Conservation (phyloP, 37 sponge, comb jelly and placozoan genomes). For the Axinella damicornis region DNA sequence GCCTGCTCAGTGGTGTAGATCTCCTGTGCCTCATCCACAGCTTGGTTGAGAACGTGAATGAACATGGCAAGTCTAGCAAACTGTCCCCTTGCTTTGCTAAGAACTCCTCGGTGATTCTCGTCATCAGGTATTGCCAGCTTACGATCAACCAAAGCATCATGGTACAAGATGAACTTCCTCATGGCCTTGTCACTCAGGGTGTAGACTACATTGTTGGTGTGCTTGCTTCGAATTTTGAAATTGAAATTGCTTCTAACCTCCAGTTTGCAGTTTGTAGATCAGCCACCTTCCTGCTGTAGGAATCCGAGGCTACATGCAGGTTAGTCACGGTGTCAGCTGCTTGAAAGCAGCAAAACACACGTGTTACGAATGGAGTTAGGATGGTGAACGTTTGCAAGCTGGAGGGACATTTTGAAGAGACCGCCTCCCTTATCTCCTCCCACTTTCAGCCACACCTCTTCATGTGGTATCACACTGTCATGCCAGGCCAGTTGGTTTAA, state of each 20-base stretch:
- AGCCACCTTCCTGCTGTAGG: neutral
- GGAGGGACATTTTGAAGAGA: slow-evolving; percentile 42
- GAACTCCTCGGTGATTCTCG: slow-evolving; percentile 3
- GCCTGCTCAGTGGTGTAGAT: too few species aligned
- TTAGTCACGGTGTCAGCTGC: slow-evolving; percentile 29
- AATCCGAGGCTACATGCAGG: slow-evolving; percentile 26
- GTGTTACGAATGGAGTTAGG: slow-evolving; percentile 37
- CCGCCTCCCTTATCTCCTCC: slow-evolving; percentile 57
- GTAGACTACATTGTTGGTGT: neutral
- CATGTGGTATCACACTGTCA: slow-evolving; percentile 28
- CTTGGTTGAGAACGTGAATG: too few species aligned
- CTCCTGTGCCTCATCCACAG: too few species aligned
- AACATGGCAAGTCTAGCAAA: too few species aligned
- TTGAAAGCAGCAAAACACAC: slow-evolving; percentile 28
- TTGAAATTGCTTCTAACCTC: slow-evolving; percentile 13
- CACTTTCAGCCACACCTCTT: slow-evolving; percentile 50
- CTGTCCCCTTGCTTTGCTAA: neutral
- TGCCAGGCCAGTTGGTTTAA: slow-evolving; percentile 24
- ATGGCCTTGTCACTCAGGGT: neutral
- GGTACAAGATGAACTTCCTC: neutral
- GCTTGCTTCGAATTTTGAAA: neutral
- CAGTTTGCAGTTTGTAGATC: neutral
- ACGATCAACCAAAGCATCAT: neutral
- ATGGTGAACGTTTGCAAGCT: slow-evolving; percentile 8
- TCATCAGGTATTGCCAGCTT: slow-evolving; percentile 6